Base-by-base conservation (phyloP, 2,113 vertebrate species). In the Myiozetetes cayanensis region DNA sequence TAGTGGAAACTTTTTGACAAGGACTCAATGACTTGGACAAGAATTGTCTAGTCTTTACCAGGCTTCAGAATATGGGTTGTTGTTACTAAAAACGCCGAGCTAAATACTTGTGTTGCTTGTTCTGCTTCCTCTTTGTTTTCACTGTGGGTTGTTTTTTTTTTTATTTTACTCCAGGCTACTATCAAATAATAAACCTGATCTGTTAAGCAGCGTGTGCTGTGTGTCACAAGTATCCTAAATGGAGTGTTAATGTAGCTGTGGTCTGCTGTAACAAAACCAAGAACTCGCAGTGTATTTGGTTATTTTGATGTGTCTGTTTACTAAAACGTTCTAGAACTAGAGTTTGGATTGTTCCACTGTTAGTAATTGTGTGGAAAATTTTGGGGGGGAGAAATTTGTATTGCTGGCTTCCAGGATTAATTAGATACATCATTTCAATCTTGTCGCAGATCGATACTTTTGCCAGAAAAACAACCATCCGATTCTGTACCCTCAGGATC, bases 361-460 rank as follows among this genome's bases (percentile, higher is more conserved):
- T 58, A 35, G 8, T 61, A 76, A n/a, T 30, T 37, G 24, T 44
- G 13, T 71, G 47, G 67, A 71, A 91, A 58, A 46, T 96, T 78
- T 77, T 86, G 6, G 55, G 65, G 65, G 56, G 44, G 80, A 55
- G 94, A 91, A 84, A 59, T 37, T 33, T 39, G 14, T 67, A 35
- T 53, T 82, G 49, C 37, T 49, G 23, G 3, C 39, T 84, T 84
- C 14, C 35, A 82, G 87, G 52, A 50, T 86, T 92, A 83, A 56
- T 11, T 14, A 37, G 59, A 17, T 66, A 31, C 52, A 91, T 96
- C 30, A 44, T 81, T 93, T 91, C 30, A 58, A 41, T 90, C 65
- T 94, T 80, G 89, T 89, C 18, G 47, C 80, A 68, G 77, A 33
- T 91, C 37, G 61, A 21, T 73, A 56, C 62, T 89, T 91, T 85